Evolutionary conservation across 2,888 invertebrate genomes (phyloP), one percentile per base, ranked within the genome.

Genomic region (Oligia latruncula): DNA sequence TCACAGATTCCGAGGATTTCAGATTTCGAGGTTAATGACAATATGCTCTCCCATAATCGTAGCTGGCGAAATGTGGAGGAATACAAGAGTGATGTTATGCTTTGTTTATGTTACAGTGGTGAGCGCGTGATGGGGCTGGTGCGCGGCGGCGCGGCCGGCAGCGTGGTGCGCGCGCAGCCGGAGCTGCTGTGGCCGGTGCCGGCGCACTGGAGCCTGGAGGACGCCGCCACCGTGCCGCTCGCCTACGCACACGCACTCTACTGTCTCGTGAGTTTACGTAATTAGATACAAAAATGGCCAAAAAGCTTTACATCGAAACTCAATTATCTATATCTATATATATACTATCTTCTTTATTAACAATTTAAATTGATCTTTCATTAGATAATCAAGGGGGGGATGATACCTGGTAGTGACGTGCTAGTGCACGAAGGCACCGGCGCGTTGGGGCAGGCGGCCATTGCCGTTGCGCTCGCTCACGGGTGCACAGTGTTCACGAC

Each of bases 161-260:
- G 13, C 29, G 29, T 68, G 49, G 49, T 98, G 11, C 94, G 94
- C 67, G 97, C 97, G 8, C 95, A 97, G 82, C 92, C 93, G 0
- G 92, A 96, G 66, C 92, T 97, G 78, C 86, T 95, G 55, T 98
- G 98, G 98, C 96, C 97, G 11, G 96, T 98, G 15, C 98, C 98
- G 0, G 95, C 97, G 1, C 92, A 96, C 55, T 98, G 98, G 98
- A 97, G 96, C 3, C 91, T 98, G 49, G 97, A 98, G 90, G 98
- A 98, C 82, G 98, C 98, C 5, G 98, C 98, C 17, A 98, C 98
- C 0, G 97, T 98, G 0, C 98, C 98, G 0, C 97, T 98, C 64
- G 98, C 98, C 0, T 98, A 98, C 89, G 95, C 5, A 20, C 46
- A 49, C 29, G 68, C 68, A 6, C 29, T 68, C 11, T 49, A 68